phyloP scores from a whole-genome alignment of 2,888 invertebrate species.

The Anaspis maculata region DNA sequence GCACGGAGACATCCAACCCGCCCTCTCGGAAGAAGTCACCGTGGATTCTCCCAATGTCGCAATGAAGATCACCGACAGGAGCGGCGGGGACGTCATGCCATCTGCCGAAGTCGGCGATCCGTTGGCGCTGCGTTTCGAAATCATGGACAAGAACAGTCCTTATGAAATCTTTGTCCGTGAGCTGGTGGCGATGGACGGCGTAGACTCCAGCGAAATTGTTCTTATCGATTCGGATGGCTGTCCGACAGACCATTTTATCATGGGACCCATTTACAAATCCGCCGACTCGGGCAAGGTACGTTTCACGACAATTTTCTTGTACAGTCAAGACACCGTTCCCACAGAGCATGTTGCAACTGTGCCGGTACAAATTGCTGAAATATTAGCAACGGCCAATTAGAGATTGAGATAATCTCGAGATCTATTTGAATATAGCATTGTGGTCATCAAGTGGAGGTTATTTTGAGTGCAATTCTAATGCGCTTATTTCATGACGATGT shows the following conservation, averaged over 20 bases:
- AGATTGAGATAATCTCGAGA: too few species aligned
- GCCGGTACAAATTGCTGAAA: too few species aligned
- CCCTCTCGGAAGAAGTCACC: conserved; percentile 81
- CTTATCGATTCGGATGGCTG: conserved; percentile 87
- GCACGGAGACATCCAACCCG: conserved; percentile 68
- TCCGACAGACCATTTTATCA: conserved; percentile 88
- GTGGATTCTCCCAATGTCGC: conserved; percentile 93
- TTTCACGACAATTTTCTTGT: too few species aligned
- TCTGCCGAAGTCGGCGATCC: conserved; percentile 91
- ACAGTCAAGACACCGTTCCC: too few species aligned
- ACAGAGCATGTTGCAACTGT: too few species aligned
- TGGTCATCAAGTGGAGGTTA: too few species aligned
- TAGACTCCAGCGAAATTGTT: conserved; percentile 86
- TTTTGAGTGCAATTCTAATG: too few species aligned
- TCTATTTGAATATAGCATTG: too few species aligned
- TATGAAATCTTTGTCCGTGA: conserved; percentile 94
- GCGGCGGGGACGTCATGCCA: conserved; percentile 73
- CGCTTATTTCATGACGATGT: too few species aligned
- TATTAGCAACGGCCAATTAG: too few species aligned
- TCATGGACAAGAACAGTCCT: conserved; percentile 84
- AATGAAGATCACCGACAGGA: conserved; percentile 84
- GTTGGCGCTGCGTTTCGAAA: conserved; percentile 83
- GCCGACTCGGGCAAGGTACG: conserved; percentile 68
- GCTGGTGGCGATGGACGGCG: conserved; percentile 89
- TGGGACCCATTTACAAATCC: conserved; percentile 86